Conservation (phyloP, 2,888 invertebrate genomes). For the Osmoderma eremita region DNA sequence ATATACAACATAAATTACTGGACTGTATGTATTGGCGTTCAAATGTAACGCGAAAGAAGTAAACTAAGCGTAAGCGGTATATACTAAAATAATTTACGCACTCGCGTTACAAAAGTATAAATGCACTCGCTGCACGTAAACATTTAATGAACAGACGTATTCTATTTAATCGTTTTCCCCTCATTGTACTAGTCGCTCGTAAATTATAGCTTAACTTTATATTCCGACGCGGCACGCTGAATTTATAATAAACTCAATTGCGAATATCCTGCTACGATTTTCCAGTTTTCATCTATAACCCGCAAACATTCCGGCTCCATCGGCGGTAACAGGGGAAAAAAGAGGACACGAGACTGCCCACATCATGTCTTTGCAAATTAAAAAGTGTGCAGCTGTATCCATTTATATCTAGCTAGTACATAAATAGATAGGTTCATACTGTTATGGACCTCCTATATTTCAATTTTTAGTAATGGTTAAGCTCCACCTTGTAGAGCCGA, state of each 20-base stretch:
- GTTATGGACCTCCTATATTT: too few relatives aligned
- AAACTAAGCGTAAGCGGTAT: too few relatives aligned
- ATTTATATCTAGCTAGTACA: too few relatives aligned
- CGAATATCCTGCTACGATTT: conserved; percentile 30
- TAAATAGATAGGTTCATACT: too few relatives aligned
- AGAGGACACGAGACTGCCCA: conserved; percentile 11
- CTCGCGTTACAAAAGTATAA: too few relatives aligned
- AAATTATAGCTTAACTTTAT: conserved; percentile 11
- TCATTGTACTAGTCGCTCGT: conserved; percentile 8
- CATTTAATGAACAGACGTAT: conserved; percentile 14
- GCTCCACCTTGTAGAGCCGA: too few relatives aligned
- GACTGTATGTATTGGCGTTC: too few relatives aligned
- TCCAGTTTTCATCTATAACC: conserved; percentile 16
- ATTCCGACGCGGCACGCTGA: conserved; percentile 9
- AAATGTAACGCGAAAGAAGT: too few relatives aligned
- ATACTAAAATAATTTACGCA: too few relatives aligned
- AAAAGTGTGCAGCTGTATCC: not conserved
- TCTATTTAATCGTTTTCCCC: not conserved
- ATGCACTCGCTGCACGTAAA: conserved; percentile 1
- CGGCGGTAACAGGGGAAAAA: conserved; percentile 6
- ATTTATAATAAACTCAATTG: conserved; percentile 29
- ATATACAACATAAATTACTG: too few relatives aligned
- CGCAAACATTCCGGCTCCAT: conserved; percentile 8
- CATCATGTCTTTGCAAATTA: conserved; percentile 24
- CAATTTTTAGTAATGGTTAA: too few relatives aligned